Evolutionary conservation across 2,113 vertebrate genomes (phyloP).

Genomic region (Lethenteron camtschaticum): DNA sequence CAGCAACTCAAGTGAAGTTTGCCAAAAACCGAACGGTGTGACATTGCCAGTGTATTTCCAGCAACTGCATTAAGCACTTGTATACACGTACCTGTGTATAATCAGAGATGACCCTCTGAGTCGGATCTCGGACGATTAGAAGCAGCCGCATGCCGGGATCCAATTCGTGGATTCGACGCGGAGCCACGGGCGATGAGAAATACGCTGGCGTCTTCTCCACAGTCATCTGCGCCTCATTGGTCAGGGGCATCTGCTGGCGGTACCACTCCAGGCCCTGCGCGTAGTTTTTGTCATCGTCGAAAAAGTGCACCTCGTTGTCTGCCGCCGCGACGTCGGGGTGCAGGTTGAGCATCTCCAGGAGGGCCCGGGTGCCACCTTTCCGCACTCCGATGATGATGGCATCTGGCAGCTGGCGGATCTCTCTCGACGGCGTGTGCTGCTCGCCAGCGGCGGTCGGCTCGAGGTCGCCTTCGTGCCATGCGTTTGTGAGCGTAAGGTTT

Average conservation of each 20-base stretch:
- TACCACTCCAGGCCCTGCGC: constrained; percentile 33
- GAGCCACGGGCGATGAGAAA: constrained; percentile 30
- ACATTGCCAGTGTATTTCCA: too few relatives aligned
- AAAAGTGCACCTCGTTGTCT: constrained; percentile 38
- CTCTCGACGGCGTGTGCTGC: not conserved
- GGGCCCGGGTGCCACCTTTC: constrained; percentile 50
- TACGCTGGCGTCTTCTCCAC: constrained; percentile 47
- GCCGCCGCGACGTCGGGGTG: constrained; percentile 38
- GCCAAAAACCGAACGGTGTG: too few relatives aligned
- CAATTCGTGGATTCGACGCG: constrained; percentile 93
- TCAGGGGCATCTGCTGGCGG: constrained; percentile 34
- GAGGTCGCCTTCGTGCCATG: too few relatives aligned
- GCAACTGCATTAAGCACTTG: too few relatives aligned
- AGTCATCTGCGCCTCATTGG: constrained; percentile 24
- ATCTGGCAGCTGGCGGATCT: constrained; percentile 63
- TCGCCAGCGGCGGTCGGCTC: not conserved
- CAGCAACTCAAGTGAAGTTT: too few relatives aligned
- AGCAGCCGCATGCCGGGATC: constrained; percentile 71
- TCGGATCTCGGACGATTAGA: constrained; percentile 37
- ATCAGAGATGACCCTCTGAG: constrained; percentile 38
- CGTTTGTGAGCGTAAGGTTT: too few relatives aligned
- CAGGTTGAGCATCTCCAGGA: constrained; percentile 42
- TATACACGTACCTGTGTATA: constrained; percentile 26
- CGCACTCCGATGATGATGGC: constrained; percentile 87
- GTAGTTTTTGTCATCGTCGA: constrained; percentile 39